Percentiles rank a stretch among this genome's conserved stretches.
These are phyloP conservation scores for Latrodectus geometricus DNA, from an alignment of 1,140 invertebrate genomes.

Conservation along the genomic window DNA sequence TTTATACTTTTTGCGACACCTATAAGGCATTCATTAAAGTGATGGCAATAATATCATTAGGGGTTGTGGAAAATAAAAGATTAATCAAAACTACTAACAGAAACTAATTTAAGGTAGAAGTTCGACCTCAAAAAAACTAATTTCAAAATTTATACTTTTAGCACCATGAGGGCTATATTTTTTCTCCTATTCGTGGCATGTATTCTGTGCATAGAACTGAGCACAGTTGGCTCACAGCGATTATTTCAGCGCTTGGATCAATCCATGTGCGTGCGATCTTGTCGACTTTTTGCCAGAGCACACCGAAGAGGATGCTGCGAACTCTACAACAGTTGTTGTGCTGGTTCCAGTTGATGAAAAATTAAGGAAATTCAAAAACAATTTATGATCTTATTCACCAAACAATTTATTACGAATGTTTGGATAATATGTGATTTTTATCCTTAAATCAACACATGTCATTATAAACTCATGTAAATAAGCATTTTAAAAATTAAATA, in stretches of 20 bases:
- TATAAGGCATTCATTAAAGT: no score
- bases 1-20: no score
- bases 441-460: background rate
- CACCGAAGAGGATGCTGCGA: constrained; percentile 13
- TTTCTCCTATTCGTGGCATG: constrained; percentile 18
- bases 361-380: background rate
- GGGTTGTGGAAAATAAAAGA: no score
- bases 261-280: background rate
- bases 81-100: no score
- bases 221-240: background rate
- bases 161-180: constrained; percentile 19
- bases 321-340: constrained; percentile 21
- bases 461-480: background rate
- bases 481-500: background rate
- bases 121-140: background rate
- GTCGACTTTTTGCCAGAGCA: background rate
- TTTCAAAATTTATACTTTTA: constrained; percentile 6
- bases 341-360: background rate
- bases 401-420: no score
- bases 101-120: no score
- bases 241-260: constrained; percentile 10
- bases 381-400: no score
- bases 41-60: no score
- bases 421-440: no score
- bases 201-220: background rate